Evolutionary conservation across 2,888 invertebrate genomes (phyloP).

Genomic region (Zygothrica quintamaculata): DNA sequence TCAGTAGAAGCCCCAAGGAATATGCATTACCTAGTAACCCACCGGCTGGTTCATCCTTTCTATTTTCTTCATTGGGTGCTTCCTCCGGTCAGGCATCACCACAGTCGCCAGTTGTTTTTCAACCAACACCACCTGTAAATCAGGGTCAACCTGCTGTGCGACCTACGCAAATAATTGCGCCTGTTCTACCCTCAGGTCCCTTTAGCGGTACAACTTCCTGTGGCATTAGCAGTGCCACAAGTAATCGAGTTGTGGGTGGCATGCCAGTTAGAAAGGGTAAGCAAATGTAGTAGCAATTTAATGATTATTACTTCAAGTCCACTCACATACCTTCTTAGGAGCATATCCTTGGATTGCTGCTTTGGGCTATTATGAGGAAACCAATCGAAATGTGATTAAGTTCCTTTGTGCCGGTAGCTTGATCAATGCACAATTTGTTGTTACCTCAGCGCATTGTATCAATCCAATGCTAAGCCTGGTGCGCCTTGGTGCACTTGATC

Average conservation of each 20-base stretch:
- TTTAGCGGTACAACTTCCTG: slow-evolving; percentile 81
- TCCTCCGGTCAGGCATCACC: no score
- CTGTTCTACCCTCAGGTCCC: neutral
- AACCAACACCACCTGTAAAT: slow-evolving; percentile 62
- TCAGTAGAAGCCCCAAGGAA: slow-evolving; percentile 59
- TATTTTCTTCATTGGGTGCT: slow-evolving; percentile 60
- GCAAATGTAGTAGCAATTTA: neutral
- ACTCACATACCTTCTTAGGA: slow-evolving; percentile 85
- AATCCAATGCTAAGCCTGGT: slow-evolving; percentile 85
- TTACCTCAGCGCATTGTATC: slow-evolving; percentile 88
- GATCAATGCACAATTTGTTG: slow-evolving; percentile 87
- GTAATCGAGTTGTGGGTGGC: slow-evolving; percentile 87
- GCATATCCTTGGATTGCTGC: slow-evolving; percentile 94
- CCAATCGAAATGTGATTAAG: slow-evolving; percentile 81
- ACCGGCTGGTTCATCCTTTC: slow-evolving; percentile 44
- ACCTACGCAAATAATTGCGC: slow-evolving; percentile 4
- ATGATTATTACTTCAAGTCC: no score
- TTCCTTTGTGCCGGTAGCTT: slow-evolving; percentile 92
- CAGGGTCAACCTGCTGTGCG: slow-evolving; percentile 31
- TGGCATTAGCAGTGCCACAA: slow-evolving; percentile 84
- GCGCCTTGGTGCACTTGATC: slow-evolving; percentile 91
- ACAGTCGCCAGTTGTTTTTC: slow-evolving; percentile 42
- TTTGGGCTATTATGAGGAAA: slow-evolving; percentile 86
- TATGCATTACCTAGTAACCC: slow-evolving; percentile 9
- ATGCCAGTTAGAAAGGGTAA: slow-evolving; percentile 75